Conservation (phyloP, 1,140 invertebrate species). For the Penaeus japonicus region DNA sequence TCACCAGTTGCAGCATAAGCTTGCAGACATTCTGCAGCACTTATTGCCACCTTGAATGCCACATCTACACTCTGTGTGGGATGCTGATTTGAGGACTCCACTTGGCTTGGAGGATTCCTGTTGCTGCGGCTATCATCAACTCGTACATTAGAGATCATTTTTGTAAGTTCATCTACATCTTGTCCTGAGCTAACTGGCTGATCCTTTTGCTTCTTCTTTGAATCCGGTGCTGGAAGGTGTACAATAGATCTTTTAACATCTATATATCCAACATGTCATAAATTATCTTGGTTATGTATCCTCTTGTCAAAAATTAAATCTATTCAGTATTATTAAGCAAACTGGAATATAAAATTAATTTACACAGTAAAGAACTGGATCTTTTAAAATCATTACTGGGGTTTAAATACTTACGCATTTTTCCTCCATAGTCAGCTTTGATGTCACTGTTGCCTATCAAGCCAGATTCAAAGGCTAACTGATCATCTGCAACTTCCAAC, state of each 20-base stretch:
- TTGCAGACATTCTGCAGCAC: conserved; percentile 58
- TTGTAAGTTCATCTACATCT: conserved; percentile 24
- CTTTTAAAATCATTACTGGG: not conserved
- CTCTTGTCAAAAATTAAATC: too few species aligned
- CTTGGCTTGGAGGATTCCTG: not conserved
- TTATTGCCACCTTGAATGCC: conserved; percentile 56
- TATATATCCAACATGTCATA: too few species aligned
- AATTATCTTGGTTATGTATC: too few species aligned
- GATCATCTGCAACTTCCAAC: conserved; percentile 18
- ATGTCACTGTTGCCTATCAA: not conserved
- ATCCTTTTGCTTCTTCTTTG: conserved; percentile 31
- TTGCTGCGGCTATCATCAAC: not conserved
- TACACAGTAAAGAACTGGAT: not conserved
- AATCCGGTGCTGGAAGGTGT: not conserved
- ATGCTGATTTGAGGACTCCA: not conserved
- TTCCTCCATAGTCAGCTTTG: conserved; percentile 45
- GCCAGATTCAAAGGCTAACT: conserved; percentile 21
- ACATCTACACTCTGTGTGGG: conserved; percentile 41
- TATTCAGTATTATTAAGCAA: too few species aligned
- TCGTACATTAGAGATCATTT: conserved; percentile 31
- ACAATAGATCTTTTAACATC: too few species aligned
- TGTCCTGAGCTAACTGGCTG: not conserved
- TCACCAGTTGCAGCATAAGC: conserved; percentile 59
- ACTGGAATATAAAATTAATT: not conserved
- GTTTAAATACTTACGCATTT: conserved; percentile 9